A percentile compares a stretch with the other conserved stretches of the same genome.
Conservation (phyloP, 2,113 vertebrate genomes). For the Psittacara wagleri region DNA sequence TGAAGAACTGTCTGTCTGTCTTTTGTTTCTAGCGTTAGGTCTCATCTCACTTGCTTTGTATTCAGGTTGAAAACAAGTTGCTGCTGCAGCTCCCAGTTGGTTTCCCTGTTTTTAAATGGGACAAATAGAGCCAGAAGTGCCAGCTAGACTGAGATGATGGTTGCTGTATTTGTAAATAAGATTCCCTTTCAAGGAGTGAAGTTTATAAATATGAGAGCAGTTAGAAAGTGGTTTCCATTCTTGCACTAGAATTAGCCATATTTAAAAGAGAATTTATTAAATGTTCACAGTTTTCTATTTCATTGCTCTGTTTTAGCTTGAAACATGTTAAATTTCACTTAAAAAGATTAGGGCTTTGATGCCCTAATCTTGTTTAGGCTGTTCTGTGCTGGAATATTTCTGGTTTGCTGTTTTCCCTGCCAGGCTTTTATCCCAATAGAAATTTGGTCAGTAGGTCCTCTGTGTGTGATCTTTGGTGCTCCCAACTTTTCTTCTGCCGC, state of each 20-base stretch:
- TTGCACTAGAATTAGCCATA: not conserved
- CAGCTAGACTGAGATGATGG: not conserved
- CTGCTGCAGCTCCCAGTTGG: constrained; percentile 13
- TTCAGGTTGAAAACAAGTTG: constrained; percentile 26
- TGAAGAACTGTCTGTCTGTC: constrained; percentile 18
- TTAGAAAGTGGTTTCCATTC: not conserved
- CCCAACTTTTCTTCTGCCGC: not conserved
- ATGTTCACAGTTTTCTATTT: not conserved
- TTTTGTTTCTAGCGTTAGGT: constrained; percentile 8
- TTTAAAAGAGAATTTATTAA: not conserved
- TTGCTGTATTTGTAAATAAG: not conserved
- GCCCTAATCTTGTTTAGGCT: not conserved
- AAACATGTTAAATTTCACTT: constrained; percentile 14
- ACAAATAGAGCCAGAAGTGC: not conserved
- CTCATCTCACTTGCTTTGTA: constrained; percentile 17
- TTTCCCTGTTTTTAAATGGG: not conserved
- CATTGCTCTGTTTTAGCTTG: not conserved
- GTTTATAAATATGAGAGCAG: not conserved
- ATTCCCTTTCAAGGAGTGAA: not conserved
- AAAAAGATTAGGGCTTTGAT: constrained; percentile 12
- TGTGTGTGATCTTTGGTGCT: not conserved
- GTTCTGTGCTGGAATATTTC: not conserved
- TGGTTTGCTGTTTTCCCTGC: not conserved
- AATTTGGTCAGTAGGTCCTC: not conserved
- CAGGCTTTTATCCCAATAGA: not conserved